phyloP scores from a whole-genome alignment of 2,888 invertebrate genomes.

The Nymphalis c-album region DNA sequence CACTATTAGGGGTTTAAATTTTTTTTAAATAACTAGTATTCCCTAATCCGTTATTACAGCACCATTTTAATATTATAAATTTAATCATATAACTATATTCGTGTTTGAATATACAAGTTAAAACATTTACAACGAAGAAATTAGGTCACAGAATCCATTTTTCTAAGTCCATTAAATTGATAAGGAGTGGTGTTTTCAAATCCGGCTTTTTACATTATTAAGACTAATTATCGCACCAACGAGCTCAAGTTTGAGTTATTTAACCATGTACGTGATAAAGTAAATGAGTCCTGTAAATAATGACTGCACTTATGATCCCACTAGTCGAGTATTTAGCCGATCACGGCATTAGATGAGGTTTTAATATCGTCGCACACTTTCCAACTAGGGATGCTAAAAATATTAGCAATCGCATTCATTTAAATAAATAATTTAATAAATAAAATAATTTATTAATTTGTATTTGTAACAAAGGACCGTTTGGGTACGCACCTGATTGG shows the following conservation, averaged over 20 bases:
- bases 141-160: not conserved
- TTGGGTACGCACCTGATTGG: no score
- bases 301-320: not conserved
- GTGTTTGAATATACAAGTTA: not conserved
- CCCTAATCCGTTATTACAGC: no score
- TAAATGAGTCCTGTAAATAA: constrained; percentile 12
- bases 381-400: no score
- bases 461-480: no score
- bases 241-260: not conserved
- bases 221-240: constrained; percentile 9
- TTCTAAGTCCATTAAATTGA: constrained; percentile 8
- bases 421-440: no score
- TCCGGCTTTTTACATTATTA: constrained; percentile 13
- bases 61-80: no score
- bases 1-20: no score
- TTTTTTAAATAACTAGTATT: no score
- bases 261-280: not conserved
- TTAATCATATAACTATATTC: no score
- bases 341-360: not conserved
- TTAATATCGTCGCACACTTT: no score
- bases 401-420: no score
- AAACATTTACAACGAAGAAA: not conserved
- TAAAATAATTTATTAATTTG: no score
- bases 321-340: not conserved
- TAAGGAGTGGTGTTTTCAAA: not conserved